phyloP scores from a whole-genome alignment of 2,797 vertebrate species.

The Tympanoctomys barrerae region DNA sequence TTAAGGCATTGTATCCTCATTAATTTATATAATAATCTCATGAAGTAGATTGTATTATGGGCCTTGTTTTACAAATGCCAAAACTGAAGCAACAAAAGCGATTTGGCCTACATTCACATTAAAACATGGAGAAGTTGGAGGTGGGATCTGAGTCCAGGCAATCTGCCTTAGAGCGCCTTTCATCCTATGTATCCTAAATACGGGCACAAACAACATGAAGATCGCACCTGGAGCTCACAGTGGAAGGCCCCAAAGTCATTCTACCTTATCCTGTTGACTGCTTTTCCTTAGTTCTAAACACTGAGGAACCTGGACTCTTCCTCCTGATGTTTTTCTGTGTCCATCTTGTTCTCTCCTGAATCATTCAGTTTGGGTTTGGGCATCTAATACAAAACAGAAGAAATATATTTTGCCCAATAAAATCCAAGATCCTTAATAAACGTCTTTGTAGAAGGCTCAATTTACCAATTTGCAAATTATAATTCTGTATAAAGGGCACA shows the following conservation, averaged over 20 bases:
- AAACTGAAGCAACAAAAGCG: not conserved
- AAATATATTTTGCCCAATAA: conserved; percentile 7
- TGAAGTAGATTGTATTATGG: not conserved
- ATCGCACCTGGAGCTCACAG: not conserved
- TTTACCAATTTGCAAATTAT: not conserved
- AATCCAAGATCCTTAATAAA: not conserved
- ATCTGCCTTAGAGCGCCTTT: not conserved
- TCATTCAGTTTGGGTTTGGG: not conserved
- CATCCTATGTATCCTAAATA: not conserved
- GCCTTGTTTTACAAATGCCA: not conserved
- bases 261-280: not conserved
- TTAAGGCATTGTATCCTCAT: not conserved
- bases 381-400: not conserved
- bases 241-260: not conserved
- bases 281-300: not conserved
- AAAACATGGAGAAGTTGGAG: not conserved
- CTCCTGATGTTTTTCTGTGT: not conserved
- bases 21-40: not conserved
- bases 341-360: not conserved
- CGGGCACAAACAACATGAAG: rapidly evolving
- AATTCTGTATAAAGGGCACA: not conserved
- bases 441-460: not conserved
- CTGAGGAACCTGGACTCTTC: not conserved
- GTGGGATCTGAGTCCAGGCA: not conserved
- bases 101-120: not conserved